phyloP scores from a whole-genome alignment of 2,113 vertebrate genomes.

The Lampris megalopsis region DNA sequence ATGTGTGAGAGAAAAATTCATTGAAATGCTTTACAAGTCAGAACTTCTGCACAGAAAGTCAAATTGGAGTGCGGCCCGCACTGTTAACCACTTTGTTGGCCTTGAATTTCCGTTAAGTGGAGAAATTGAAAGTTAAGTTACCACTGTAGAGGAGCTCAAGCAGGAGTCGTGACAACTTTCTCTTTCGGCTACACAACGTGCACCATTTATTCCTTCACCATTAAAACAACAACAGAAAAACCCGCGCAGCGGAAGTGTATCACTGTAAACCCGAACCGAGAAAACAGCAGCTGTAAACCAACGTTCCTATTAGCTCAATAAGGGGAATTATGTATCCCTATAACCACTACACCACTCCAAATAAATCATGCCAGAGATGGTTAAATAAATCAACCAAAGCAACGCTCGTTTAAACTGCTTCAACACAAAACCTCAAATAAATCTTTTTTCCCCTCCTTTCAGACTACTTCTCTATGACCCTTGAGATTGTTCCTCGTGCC shows the following conservation, averaged over 20 bases:
- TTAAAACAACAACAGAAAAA: no score
- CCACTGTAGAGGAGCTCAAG: background rate
- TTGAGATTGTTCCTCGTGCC: slow-evolving; percentile 39
- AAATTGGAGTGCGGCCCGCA: background rate
- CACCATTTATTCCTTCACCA: no score
- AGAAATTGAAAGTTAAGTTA: background rate
- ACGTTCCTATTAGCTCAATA: no score
- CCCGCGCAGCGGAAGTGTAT: no score
- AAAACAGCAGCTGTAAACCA: no score
- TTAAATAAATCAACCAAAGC: slow-evolving; percentile 19
- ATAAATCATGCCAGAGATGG: background rate
- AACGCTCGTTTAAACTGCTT: slow-evolving; percentile 13
- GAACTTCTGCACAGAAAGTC: background rate
- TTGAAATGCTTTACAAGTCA: background rate
- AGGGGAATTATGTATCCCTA: no score
- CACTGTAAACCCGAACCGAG: no score
- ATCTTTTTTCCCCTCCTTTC: slow-evolving; percentile 14
- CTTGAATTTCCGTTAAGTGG: background rate
- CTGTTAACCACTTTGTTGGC: background rate
- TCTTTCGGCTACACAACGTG: no score
- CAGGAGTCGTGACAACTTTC: no score
- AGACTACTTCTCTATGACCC: slow-evolving; percentile 32
- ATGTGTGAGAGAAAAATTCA: background rate
- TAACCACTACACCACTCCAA: no score
- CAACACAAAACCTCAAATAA: slow-evolving; percentile 19